Conservation (phyloP, 2,888 invertebrate genomes). For the Idaea biselata region DNA sequence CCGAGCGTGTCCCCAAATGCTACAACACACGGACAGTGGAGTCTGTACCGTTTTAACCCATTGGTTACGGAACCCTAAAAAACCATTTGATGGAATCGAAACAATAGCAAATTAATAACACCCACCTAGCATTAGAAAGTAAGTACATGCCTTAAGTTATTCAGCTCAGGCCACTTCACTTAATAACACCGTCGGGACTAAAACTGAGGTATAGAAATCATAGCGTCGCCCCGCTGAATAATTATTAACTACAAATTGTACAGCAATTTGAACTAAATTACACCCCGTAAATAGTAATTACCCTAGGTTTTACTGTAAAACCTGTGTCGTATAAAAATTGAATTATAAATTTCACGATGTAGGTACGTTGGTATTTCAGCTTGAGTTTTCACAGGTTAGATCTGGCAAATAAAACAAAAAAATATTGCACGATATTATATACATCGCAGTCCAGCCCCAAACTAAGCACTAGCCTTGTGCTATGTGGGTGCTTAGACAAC, state of each 20-base stretch:
- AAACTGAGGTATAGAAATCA: not conserved
- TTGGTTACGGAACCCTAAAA: too few species aligned
- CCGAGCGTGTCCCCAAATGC: too few species aligned
- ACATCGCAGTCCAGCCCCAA: too few species aligned
- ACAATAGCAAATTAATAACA: not conserved
- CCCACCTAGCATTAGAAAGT: not conserved
- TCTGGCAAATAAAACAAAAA: too few species aligned
- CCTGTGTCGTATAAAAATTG: not conserved
- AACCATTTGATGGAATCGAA: not conserved
- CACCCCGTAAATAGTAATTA: not conserved
- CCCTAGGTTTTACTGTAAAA: not conserved
- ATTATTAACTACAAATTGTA: not conserved
- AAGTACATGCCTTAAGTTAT: not conserved
- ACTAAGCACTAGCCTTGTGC: too few species aligned
- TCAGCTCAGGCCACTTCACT: not conserved
- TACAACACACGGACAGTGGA: too few species aligned
- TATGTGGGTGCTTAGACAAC: too few species aligned
- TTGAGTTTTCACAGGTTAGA: too few species aligned
- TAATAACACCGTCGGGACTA: not conserved
- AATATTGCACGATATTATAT: too few species aligned
- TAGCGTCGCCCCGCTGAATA: not conserved
- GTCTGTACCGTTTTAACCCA: too few species aligned
- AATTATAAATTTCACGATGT: not conserved
- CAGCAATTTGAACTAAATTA: not conserved
- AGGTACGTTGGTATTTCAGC: not conserved